Percentiles rank a stretch among this genome's conserved stretches.
Conservation (phyloP, 2,888 invertebrate species). For the Podotricha telesiphe region DNA sequence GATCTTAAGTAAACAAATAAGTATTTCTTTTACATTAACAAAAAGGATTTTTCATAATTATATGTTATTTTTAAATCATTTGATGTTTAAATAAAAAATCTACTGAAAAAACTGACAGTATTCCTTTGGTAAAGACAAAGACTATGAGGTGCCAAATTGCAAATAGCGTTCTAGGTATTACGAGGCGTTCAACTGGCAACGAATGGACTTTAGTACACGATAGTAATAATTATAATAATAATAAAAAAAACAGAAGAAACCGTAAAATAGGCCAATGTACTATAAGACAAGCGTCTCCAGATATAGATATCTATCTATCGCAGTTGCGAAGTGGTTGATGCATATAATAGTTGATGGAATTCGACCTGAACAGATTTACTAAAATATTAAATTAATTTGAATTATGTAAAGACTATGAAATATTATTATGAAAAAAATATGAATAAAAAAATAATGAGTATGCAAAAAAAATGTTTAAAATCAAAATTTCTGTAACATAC, state of each 20-base stretch:
- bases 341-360: background rate
- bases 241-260: background rate
- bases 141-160: conserved; percentile 13
- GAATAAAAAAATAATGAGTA: background rate
- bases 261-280: background rate
- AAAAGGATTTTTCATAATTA: background rate
- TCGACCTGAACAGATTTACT: too few relatives aligned
- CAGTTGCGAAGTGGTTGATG: background rate
- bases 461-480: background rate
- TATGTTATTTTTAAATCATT: background rate
- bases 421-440: too few relatives aligned
- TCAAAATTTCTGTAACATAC: background rate
- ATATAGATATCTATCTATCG: background rate
- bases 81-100: conserved; percentile 6
- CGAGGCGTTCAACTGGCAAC: conserved; percentile 1
- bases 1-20: background rate
- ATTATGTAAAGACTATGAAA: too few relatives aligned
- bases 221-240: background rate
- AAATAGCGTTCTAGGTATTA: conserved; percentile 9
- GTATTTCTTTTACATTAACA: background rate
- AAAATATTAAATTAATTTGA: too few relatives aligned
- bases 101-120: background rate
- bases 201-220: background rate
- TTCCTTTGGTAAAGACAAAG: background rate
- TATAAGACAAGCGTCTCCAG: background rate